These are phyloP conservation scores for Ypsolopha sequella DNA, from an alignment of 2,888 invertebrate species.

Conservation along the genomic window DNA sequence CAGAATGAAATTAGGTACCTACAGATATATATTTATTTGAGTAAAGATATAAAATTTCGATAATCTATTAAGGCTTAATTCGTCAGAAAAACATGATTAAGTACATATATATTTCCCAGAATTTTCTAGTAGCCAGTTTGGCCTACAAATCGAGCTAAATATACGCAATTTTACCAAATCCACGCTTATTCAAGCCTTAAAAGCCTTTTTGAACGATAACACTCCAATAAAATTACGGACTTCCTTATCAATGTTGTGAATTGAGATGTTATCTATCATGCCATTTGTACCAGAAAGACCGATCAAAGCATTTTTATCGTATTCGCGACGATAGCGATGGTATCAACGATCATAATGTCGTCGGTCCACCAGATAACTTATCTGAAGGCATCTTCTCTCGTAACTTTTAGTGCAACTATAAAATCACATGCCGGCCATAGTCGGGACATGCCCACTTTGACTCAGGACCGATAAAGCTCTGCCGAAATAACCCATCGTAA, in stretches of 20 bases:
- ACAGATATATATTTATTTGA: no score
- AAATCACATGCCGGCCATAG: conserved; percentile 9
- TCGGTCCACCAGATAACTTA: conserved; percentile 35
- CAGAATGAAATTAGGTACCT: no score
- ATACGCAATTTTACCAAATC: no score
- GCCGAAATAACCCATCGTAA: conserved; percentile 2
- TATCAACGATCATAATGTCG: conserved; percentile 44
- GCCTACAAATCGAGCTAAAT: no score
- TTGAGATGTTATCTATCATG: conserved; percentile 24
- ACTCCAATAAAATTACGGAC: no score
- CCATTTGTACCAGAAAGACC: conserved; percentile 45
- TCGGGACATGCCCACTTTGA: conserved; percentile 10
- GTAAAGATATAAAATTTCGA: no score
- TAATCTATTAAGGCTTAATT: no score
- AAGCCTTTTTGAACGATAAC: no score
- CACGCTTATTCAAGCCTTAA: no score
- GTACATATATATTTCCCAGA: no score
- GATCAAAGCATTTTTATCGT: conserved; percentile 57
- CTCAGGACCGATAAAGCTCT: neutral
- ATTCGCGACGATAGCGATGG: conserved; percentile 32
- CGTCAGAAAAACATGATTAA: no score
- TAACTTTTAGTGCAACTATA: conserved; percentile 15
- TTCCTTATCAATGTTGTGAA: conserved; percentile 18
- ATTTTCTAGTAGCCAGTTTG: no score
- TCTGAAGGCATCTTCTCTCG: conserved; percentile 20